Base-by-base conservation (phyloP, 2,113 vertebrate species). In the Caranx melampygus region DNA sequence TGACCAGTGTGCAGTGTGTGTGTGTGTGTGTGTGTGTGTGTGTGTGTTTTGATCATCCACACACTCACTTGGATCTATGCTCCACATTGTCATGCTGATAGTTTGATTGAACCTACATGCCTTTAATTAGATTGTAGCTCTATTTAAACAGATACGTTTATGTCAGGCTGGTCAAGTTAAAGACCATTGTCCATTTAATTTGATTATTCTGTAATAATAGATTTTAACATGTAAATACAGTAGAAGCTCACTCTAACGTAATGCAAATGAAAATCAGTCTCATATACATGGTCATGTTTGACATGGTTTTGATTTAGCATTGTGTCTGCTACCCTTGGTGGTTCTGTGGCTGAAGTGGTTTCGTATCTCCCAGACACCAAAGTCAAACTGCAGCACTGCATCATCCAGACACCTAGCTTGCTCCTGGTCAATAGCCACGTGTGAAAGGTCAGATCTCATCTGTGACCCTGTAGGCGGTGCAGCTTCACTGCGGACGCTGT, bases 401-500 rank as follows among this genome's bases (percentile, higher is more conserved):
- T n/a, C 49, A 63, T 18, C 14, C 51, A 11, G 55, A 65, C 45
- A 62, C 34, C 26, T 1, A 21, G 62, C 31, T 44, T 14, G 33
- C 52, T 60, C 20, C 49, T 64, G 63, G 20, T 76, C 52, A 51
- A 40, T 58, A 68, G 59, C 35, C 31, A 18, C 4, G 37, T 68
- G 21, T 74, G 6, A 87, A 67, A 78, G 79, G 75, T 85, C 72
- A 52, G 11, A 20, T 67, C 21, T 26, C 34, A 55, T 52, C 51
- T 14, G 60, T 64, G 68, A 45, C 78, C 72, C 16, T 51, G 20
- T 44, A 33, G 31, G 65, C 34, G 47, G 42, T n/a, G 21, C 42
- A 68, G 60, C 70, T 68, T 72, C 63, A 68, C n/a, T 3, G 42
- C 6, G n/a, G 61, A 69, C 77, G 58, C 9, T 1, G 16, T 42